These are phyloP conservation scores for Platycheirus albimanus DNA, from an alignment of 2,888 invertebrate species.

Conservation along the genomic window DNA sequence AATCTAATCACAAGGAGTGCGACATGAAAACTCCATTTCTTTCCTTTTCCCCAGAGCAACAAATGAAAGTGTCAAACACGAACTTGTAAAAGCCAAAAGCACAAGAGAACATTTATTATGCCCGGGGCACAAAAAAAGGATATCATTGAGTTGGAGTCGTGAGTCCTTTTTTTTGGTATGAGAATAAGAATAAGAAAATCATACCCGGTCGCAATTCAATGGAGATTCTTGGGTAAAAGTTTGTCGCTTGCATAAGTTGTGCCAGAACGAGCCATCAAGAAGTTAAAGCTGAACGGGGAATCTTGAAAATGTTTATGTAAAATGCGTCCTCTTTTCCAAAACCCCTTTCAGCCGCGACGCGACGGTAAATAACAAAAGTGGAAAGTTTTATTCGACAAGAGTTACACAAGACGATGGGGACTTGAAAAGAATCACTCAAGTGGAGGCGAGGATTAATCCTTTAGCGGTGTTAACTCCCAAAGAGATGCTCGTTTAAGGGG, in stretches of 20 bases:
- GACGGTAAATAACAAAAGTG: conserved; percentile 60
- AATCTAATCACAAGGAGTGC: conserved; percentile 52
- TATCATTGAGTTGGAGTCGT: conserved; percentile 32
- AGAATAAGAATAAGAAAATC: conserved; percentile 49
- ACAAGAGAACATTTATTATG: conserved; percentile 67
- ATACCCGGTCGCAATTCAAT: conserved; percentile 55
- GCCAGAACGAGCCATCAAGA: conserved; percentile 43
- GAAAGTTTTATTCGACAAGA: conserved; percentile 52
- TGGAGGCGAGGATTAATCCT: conserved; percentile 70
- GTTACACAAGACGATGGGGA: not conserved
- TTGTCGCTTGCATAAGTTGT: conserved; percentile 39
- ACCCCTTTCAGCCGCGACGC: conserved; percentile 47
- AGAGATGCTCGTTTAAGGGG: conserved; percentile 57
- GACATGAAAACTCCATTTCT: conserved; percentile 67
- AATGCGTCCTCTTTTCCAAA: conserved; percentile 34
- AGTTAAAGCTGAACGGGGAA: conserved; percentile 43
- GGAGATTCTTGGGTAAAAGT: conserved; percentile 40
- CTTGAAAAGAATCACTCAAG: conserved; percentile 63
- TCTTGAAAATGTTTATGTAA: conserved; percentile 41
- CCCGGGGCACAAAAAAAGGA: conserved; percentile 53
- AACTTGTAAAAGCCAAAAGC: conserved; percentile 67
- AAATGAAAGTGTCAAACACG: conserved; percentile 68
- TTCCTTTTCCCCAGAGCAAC: conserved; percentile 55
- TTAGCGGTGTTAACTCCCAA: conserved; percentile 67
- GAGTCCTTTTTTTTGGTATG: conserved; percentile 21